A percentile compares a stretch with the other conserved stretches of the same genome.
These are phyloP conservation scores for Silvanus unidentatus DNA, from an alignment of 2,888 invertebrate genomes.

Conservation along the genomic window DNA sequence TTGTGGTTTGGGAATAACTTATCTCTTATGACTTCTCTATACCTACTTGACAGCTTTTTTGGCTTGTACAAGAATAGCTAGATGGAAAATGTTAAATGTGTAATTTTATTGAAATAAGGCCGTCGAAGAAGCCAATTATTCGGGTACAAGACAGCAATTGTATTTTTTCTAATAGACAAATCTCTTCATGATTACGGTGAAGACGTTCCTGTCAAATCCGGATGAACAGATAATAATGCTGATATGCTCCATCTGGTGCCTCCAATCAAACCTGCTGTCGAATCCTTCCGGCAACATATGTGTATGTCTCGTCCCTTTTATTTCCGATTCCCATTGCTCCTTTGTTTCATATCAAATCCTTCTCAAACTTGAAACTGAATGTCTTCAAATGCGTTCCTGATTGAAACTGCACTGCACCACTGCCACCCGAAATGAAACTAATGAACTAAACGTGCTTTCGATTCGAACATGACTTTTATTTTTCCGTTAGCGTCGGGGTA, in stretches of 20 bases:
- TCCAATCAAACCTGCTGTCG: conserved; percentile 39
- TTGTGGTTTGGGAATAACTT: conserved; percentile 22
- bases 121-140: too few species aligned
- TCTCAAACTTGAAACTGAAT: conserved; percentile 7
- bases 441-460: conserved; percentile 22
- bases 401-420: conserved; percentile 30
- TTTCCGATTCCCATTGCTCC: conserved; percentile 23
- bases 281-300: conserved; percentile 32
- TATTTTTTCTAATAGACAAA: conserved; percentile 28
- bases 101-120: too few species aligned
- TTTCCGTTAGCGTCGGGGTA: too few species aligned
- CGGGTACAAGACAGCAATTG: conserved; percentile 21
- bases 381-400: conserved; percentile 25
- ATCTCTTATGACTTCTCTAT: conserved; percentile 10
- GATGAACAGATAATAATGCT: conserved; percentile 40
- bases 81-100: too few species aligned
- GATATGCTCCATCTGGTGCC: conserved; percentile 40
- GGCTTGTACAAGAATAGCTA: not conserved
- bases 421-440: conserved; percentile 27
- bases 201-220: conserved; percentile 36
- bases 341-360: conserved; percentile 12
- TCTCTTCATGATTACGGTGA: conserved; percentile 36
- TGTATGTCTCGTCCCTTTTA: conserved; percentile 23
- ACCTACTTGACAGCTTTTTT: not conserved
- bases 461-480: too few species aligned